These are phyloP conservation scores for Athene cunicularia DNA, from an alignment of 2,113 vertebrate genomes.

Conservation along the genomic window DNA sequence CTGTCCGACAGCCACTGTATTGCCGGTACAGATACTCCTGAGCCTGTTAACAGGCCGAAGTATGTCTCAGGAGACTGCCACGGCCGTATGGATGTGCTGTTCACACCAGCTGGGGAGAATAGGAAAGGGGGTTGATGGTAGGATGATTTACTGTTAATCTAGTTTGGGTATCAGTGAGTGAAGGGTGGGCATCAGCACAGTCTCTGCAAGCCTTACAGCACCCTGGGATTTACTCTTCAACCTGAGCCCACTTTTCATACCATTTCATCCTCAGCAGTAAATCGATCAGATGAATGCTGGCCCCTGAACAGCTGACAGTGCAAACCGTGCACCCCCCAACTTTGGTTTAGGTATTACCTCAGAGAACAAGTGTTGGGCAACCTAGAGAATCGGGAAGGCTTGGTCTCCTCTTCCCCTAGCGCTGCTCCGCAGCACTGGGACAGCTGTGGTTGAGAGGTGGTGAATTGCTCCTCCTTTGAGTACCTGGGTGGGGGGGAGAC, in stretches of 20 bases:
- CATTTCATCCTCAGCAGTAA: not conserved
- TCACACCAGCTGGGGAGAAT: not conserved
- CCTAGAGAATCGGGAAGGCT: not conserved
- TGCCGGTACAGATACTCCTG: not conserved
- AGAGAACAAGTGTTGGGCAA: not conserved
- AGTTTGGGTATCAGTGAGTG: not conserved
- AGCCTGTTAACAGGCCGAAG: not conserved
- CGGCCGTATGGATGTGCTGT: not conserved
- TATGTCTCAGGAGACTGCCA: not conserved
- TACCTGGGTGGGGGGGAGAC: accelerated
- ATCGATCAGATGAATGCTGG: not conserved
- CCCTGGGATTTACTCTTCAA: accelerated
- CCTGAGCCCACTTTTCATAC: not conserved
- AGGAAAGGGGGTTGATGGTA: not conserved
- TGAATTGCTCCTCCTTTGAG: not conserved
- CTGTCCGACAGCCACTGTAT: accelerated
- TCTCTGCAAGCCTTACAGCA: not conserved
- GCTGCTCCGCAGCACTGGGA: not conserved
- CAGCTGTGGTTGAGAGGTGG: not conserved
- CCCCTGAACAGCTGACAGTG: not conserved
- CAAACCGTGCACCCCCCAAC: not conserved
- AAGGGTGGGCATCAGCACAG: not conserved
- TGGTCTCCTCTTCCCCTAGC: not conserved
- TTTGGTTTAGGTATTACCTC: not conserved
- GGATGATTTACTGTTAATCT: not conserved